Evolutionary conservation across 1,140 invertebrate genomes (phyloP), one percentile per base, ranked within the genome.

Genomic region (Hycleus cichorii): DNA sequence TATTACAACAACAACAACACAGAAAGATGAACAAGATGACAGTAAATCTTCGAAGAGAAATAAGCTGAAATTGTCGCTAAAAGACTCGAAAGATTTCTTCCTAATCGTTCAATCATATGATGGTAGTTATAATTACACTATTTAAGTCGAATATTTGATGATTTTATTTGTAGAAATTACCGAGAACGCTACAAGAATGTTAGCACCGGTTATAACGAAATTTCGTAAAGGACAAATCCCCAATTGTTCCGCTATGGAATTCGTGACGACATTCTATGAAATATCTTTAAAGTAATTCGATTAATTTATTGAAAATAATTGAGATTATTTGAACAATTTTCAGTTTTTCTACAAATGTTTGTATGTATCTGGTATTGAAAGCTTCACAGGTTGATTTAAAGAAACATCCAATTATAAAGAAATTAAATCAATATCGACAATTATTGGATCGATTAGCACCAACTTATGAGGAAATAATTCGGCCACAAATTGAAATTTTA

Each of bases 351-450:
- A 84, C 83, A 12, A 95, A 95, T 72, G 85, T 95, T 18, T 81
- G 82, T 26, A 94, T 91, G 75, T 97, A 94, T 74, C 70, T 96
- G 57, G 77, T 91, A 60, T 65, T 96, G 1, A 95, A 93, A 78
- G 77, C 83, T 43, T 86, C 86, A 71, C 83, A 81, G 60, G 73
- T 80, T 39, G 77, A 80, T 49, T 77, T 91, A 11, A 81, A 85
- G 64, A 83, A 84, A 59, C 94, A 97, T 81, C 93, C 93, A 32
- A 83, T 95, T 32, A 83, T 92, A 12, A 90, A 91, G 73, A 77
- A 87, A 58, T 75, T 97, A 24, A 83, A 88, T 58, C 86, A 92
- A 67, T 90, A 89, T 64, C 81, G 87, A 59, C 80, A 90, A 72
- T 76, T 93, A 52, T 72, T 93, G 24, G 80, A 83, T 57, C 82